A percentile compares a stretch with the other conserved stretches of the same genome.
These are phyloP conservation scores for Columbina picui DNA, from an alignment of 2,113 vertebrate genomes.

Conservation along the genomic window DNA sequence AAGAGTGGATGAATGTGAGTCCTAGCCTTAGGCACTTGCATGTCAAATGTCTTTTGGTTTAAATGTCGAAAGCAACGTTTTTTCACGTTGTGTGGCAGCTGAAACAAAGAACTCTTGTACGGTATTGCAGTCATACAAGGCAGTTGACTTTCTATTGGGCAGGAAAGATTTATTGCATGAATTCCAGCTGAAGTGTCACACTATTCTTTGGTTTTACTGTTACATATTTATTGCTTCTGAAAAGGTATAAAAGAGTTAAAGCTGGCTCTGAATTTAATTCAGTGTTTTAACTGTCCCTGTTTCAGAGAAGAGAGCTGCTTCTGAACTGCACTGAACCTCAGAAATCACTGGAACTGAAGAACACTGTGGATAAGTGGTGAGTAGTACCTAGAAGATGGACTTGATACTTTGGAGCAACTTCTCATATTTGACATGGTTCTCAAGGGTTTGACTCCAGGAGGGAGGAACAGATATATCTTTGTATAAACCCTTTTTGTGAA, in stretches of 20 bases:
- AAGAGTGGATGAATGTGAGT: background rate
- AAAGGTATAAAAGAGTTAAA: constrained; percentile 26
- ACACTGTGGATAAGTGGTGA: constrained; percentile 25
- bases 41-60: background rate
- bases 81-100: background rate
- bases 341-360: background rate
- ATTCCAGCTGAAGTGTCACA: background rate
- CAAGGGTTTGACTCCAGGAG: background rate
- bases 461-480: background rate
- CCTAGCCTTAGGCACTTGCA: constrained; percentile 28
- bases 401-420: background rate
- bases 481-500: background rate
- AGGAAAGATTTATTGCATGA: background rate
- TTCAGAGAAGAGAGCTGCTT: background rate
- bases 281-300: background rate
- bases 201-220: background rate
- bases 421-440: background rate
- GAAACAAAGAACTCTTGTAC: constrained; percentile 30
- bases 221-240: constrained; percentile 59
- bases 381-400: background rate
- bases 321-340: background rate
- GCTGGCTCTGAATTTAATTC: background rate
- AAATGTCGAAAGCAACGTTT: background rate
- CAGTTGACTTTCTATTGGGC: constrained; percentile 1
- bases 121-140: background rate